phyloP scores from a whole-genome alignment of 1,140 invertebrate species.

The Odontomachus brunneus region DNA sequence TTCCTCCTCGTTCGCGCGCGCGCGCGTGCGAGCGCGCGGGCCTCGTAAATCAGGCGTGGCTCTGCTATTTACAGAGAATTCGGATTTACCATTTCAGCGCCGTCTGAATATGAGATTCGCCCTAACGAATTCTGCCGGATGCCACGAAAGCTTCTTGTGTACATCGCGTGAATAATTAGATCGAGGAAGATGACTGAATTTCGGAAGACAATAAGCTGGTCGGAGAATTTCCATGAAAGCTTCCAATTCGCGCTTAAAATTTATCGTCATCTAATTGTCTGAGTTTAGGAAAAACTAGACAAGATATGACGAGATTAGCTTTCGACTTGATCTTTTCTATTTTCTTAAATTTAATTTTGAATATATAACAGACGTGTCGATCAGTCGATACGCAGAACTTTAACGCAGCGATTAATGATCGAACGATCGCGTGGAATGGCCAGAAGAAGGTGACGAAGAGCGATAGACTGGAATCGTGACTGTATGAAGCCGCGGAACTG shows the following conservation, averaged over 20 bases:
- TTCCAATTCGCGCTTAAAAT: no score
- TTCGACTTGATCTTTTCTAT: constrained; percentile 43
- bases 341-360: constrained; percentile 44
- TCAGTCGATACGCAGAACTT: background rate
- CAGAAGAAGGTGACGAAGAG: background rate
- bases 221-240: no score
- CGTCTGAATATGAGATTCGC: constrained; percentile 22
- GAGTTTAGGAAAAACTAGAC: no score
- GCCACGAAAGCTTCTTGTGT: background rate
- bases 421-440: background rate
- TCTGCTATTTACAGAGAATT: constrained; percentile 35
- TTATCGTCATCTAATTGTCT: no score
- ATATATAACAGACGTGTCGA: background rate
- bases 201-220: no score
- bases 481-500: background rate
- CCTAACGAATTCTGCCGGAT: constrained; percentile 25
- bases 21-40: background rate
- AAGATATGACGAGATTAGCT: no score
- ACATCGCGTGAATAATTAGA: background rate
- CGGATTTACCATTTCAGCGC: constrained; percentile 28
- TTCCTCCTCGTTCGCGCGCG: constrained; percentile 17
- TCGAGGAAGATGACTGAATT: background rate
- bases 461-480: background rate
- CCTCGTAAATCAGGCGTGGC: constrained; percentile 37
- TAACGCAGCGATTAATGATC: background rate